phyloP scores from a whole-genome alignment of 2,888 invertebrate genomes.

The Tetragonisca angustula region DNA sequence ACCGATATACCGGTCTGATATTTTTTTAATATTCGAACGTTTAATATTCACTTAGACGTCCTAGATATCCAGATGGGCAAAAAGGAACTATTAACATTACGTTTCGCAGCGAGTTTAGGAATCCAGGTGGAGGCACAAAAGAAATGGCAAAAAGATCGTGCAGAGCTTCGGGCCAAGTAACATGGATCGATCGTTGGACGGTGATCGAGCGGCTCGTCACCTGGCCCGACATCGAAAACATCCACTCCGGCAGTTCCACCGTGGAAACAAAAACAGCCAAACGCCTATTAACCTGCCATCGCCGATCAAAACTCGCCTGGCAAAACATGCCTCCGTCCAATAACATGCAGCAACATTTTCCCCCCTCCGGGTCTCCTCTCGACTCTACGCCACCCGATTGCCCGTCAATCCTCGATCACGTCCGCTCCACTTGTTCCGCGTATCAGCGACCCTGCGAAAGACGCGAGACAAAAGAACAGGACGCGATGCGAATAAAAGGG shows the following conservation, averaged over 20 bases:
- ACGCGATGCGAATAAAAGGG: background rate
- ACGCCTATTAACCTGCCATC: background rate
- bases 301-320: background rate
- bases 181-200: no score
- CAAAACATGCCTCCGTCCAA: background rate
- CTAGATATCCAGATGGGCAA: no score
- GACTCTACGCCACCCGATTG: background rate
- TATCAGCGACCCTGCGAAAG: constrained; percentile 16
- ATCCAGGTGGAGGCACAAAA: no score
- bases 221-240: no score
- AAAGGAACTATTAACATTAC: no score
- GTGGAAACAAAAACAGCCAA: background rate
- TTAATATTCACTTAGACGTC: no score
- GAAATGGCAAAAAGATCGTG: no score
- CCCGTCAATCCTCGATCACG: constrained; percentile 10
- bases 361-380: background rate
- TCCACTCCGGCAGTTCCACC: background rate
- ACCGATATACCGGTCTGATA: no score
- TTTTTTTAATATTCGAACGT: no score
- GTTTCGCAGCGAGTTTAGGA: no score
- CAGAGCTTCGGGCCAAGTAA: no score
- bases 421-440: constrained; percentile 34
- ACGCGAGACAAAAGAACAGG: background rate
- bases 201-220: no score
- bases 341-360: background rate